These are phyloP conservation scores for Bovichtus diacanthus DNA, from an alignment of 2,797 vertebrate genomes.

Conservation along the genomic window DNA sequence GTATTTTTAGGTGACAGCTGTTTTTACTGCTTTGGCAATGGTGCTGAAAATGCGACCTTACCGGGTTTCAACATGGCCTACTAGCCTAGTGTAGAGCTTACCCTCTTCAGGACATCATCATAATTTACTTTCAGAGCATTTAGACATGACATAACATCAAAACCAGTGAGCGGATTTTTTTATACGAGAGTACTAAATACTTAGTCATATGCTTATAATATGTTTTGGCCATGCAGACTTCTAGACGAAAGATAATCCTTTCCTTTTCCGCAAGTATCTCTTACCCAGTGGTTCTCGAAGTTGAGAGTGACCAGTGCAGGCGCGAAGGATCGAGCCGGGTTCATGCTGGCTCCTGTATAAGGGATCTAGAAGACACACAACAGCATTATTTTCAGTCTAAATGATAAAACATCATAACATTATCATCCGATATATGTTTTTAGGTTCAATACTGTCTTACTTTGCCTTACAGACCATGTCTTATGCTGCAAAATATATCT, in stretches of 20 bases:
- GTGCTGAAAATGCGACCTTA: slow-evolving; percentile 50
- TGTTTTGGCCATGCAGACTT: neutral
- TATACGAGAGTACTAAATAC: neutral
- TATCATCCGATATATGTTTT: neutral
- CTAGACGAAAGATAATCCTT: slow-evolving; percentile 15
- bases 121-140: neutral
- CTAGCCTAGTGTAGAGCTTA: neutral
- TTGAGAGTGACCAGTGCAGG: slow-evolving; percentile 93
- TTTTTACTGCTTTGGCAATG: slow-evolving; percentile 25
- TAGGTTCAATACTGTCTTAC: neutral
- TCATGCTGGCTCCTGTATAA: slow-evolving; percentile 97
- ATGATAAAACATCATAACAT: neutral
- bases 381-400: neutral
- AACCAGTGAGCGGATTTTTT: slow-evolving; percentile 1
- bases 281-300: slow-evolving; percentile 97
- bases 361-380: slow-evolving; percentile 87
- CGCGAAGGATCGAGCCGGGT: slow-evolving; percentile 95
- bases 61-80: slow-evolving; percentile 42
- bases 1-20: slow-evolving; percentile 24
- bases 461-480: neutral
- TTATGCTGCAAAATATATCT: neutral
- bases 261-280: slow-evolving; percentile 31
- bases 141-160: neutral
- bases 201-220: no score
- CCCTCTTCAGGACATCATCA: slow-evolving; percentile 3